Evolutionary conservation across 2,888 invertebrate genomes (phyloP).

Genomic region (Pimpla rufipes): DNA sequence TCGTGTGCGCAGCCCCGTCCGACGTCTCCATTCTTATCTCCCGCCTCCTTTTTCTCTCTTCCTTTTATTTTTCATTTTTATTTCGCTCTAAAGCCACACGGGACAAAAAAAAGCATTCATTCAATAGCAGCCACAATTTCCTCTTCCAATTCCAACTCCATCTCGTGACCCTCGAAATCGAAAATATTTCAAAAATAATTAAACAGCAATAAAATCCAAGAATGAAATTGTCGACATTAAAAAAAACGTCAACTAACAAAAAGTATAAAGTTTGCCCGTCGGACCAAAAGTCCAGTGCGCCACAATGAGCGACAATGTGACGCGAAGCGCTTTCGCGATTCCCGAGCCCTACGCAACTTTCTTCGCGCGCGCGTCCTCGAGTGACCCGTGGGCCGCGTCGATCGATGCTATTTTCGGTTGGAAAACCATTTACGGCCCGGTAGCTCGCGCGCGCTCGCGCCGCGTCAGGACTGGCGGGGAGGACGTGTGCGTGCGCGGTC

Average conservation of each 20-base stretch:
- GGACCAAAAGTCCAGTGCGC: no score
- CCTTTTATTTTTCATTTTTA: neutral
- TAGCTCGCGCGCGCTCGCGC: no score
- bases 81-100: neutral
- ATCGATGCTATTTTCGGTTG: constrained; percentile 63
- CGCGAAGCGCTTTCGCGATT: neutral
- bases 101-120: neutral
- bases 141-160: no score
- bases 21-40: constrained; percentile 32
- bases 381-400: constrained; percentile 32
- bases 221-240: no score
- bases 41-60: neutral
- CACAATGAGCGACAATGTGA: neutral
- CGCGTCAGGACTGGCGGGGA: constrained; percentile 8
- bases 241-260: no score
- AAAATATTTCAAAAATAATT: no score
- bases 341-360: constrained; percentile 43
- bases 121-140: no score
- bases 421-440: constrained; percentile 58
- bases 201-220: no score
- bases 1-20: neutral
- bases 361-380: constrained; percentile 26
- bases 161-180: no score
- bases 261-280: no score
- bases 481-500: constrained; percentile 67